Base-by-base conservation (phyloP, 2,888 invertebrate species). In the Oligia latruncula region DNA sequence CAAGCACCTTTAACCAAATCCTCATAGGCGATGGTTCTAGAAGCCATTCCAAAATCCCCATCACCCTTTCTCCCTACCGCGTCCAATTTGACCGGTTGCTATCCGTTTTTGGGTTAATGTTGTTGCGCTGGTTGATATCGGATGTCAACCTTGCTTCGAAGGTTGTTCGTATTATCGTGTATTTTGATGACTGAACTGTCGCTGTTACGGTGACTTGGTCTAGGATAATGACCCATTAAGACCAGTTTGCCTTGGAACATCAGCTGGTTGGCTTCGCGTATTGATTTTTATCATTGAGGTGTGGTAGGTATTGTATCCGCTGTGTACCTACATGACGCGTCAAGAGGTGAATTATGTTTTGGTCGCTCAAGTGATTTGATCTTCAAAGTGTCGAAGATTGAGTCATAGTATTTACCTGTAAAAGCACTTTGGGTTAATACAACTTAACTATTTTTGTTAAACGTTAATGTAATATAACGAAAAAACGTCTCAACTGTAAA, bases 101-200 rank as follows among this genome's bases (percentile, higher is more conserved):
- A 84, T 65, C 80, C 40, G 68, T 85, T 91, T 91, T 89, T 90
- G 88, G 93, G 92, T 92, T 92, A 93, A 92, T 91, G 90, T 85
- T 87, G 79, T 85, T 81, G 79, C 58, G 79, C 75, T 80, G 78
- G 83, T 80, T 89, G 86, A 88, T 92, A 91, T 91, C 90, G 82
- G 65, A 81, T 84, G 89, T 82, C 89, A 92, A 87, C 92, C 93
- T 92, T 92, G 92, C 74, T 35, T 43, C 80, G 90, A 92, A 93
- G 92, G 92, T 78, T 90, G 84, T 70, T 79, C 76, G 87, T 83
- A 86, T 89, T 90, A 92, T 92, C 91, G 84, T 73, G 64, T 83
- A 85, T 87, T 88, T 85, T 83, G 86, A 88, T 89, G 87, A 86
- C 86, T 78, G 82, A 65, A 67, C 71, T 84, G 86, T 81, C 77